Evolutionary conservation across 2,888 invertebrate species (phyloP).

Genomic region (Zaprionus obscuricornis): DNA sequence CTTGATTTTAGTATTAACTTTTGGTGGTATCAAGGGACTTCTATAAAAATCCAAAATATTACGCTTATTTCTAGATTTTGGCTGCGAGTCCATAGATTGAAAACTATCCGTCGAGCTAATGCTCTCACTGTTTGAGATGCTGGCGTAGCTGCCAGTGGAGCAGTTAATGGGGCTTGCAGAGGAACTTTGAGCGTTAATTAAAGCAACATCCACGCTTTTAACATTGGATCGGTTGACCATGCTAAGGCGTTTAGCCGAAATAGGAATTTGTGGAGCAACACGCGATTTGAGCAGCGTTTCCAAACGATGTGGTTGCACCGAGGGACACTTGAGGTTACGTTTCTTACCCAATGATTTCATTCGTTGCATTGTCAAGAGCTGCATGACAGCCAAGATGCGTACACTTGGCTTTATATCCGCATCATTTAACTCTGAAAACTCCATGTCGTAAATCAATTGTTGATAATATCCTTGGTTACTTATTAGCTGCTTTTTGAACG

Average conservation of each 20-base stretch:
- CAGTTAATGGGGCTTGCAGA: no score
- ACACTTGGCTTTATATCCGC: not conserved
- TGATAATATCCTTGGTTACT: not conserved
- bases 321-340: not conserved
- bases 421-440: constrained; percentile 27
- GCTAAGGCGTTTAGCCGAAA: no score
- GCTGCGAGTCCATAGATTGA: not conserved
- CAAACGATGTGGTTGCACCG: no score
- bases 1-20: not conserved
- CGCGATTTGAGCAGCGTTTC: no score
- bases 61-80: not conserved
- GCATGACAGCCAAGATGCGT: constrained; percentile 11
- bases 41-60: not conserved
- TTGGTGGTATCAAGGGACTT: not conserved
- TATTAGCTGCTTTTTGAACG: not conserved
- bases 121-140: not conserved
- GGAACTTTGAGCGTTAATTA: no score
- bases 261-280: no score
- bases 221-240: constrained; percentile 3
- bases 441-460: not conserved
- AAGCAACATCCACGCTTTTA: constrained; percentile 3
- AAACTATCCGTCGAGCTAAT: constrained; percentile 5
- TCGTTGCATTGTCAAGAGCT: constrained; percentile 6
- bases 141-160: not conserved
- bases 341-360: no score